Evolutionary conservation across 2,888 invertebrate species (phyloP).

Genomic region (Dryobotodes eremita): DNA sequence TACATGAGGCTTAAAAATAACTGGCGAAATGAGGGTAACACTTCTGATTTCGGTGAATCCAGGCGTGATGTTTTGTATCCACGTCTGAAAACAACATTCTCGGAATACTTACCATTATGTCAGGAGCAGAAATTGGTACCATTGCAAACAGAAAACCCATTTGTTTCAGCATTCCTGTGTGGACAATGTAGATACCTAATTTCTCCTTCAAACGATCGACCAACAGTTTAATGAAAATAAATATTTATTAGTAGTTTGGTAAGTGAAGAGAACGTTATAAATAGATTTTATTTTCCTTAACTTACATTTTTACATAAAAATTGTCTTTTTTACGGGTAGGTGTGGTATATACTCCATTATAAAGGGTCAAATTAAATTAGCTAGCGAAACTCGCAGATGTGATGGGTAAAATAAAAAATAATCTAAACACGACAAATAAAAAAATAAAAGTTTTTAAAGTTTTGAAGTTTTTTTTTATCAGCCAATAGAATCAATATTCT

Average conservation of each 20-base stretch:
- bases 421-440: too few species aligned
- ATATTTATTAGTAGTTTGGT: background rate
- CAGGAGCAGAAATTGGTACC: slow-evolving; percentile 7
- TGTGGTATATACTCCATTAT: too few species aligned
- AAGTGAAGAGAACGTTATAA: background rate
- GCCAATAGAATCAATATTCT: too few species aligned
- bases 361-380: too few species aligned
- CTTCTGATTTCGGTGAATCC: background rate
- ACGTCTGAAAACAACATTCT: background rate
- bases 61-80: too few species aligned
- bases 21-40: background rate
- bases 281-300: too few species aligned
- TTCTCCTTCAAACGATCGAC: slow-evolving; percentile 6
- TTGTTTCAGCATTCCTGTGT: slow-evolving; percentile 29
- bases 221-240: background rate
- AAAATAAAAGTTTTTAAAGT: too few species aligned
- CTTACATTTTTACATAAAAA: too few species aligned
- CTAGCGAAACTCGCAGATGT: too few species aligned
- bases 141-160: slow-evolving; percentile 34
- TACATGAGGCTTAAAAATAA: background rate
- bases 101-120: background rate
- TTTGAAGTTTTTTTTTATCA: too few species aligned
- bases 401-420: too few species aligned
- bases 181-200: slow-evolving; percentile 1
- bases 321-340: too few species aligned